phyloP scores from a whole-genome alignment of 1,140 invertebrate species.

The Drosophila equinoxialis region DNA sequence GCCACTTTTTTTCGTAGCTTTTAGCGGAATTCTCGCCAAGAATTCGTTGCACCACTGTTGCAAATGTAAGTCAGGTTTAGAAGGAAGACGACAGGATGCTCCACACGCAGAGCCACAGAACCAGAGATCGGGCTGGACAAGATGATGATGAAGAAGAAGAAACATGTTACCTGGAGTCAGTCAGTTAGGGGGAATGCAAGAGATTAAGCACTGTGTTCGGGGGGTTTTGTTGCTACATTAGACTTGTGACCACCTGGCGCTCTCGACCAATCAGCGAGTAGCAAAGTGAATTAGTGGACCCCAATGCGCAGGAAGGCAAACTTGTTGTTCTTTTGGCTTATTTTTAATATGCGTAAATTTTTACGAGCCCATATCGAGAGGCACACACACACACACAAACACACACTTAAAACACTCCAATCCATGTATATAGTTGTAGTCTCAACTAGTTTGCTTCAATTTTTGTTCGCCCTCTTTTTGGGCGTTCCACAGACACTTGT shows the following conservation, averaged over 20 bases:
- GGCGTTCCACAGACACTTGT: constrained; percentile 65
- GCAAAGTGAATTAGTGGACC: constrained; percentile 72
- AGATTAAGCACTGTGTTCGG: constrained; percentile 60
- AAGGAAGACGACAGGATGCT: constrained; percentile 35
- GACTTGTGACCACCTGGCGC: constrained; percentile 74
- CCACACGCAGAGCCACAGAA: constrained; percentile 21
- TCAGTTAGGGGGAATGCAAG: constrained; percentile 35
- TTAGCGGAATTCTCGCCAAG: not conserved
- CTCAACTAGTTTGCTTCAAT: constrained; percentile 1
- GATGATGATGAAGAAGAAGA: not conserved
- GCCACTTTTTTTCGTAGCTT: not conserved
- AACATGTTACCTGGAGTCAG: constrained; percentile 39
- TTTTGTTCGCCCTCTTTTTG: constrained; percentile 35
- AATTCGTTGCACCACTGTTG: constrained; percentile 9
- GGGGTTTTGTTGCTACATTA: constrained; percentile 50
- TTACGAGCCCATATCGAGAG: constrained; percentile 48
- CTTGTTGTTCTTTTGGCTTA: constrained; percentile 56
- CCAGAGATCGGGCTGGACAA: not conserved
- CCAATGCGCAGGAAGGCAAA: constrained; percentile 32
- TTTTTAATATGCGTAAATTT: constrained; percentile 80
- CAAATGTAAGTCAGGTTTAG: constrained; percentile 17
- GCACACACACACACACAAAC: not conserved
- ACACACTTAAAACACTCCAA: not conserved
- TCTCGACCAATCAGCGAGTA: constrained; percentile 64
- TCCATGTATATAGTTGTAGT: constrained; percentile 19